Conservation (phyloP, 2,888 invertebrate species). For the Alitta virens region DNA sequence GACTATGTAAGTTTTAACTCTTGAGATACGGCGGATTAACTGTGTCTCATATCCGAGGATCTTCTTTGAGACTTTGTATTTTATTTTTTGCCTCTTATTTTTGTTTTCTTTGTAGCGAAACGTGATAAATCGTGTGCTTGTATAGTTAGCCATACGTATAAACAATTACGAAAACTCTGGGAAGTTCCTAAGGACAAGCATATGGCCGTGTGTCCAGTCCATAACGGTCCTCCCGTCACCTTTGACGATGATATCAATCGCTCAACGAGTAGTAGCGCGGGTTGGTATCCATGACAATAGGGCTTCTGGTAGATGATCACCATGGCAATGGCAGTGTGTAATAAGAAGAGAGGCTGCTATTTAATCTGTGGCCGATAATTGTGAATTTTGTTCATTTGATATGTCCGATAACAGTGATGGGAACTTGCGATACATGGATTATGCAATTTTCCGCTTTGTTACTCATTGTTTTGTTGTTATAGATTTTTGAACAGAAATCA, state of each 20-base stretch:
- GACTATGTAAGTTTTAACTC: background rate
- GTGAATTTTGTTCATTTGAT: too few species aligned
- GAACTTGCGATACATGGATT: too few species aligned
- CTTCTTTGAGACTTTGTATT: background rate
- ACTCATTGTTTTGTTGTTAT: too few species aligned
- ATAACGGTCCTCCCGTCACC: background rate
- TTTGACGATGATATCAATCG: slow-evolving; percentile 30
- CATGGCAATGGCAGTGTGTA: too few species aligned
- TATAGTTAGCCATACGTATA: slow-evolving; percentile 51
- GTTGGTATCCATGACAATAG: slow-evolving; percentile 21
- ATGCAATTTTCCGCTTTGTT: too few species aligned
- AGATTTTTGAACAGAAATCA: too few species aligned
- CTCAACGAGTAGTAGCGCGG: slow-evolving; percentile 33
- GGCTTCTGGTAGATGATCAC: too few species aligned
- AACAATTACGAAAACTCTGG: slow-evolving; percentile 55
- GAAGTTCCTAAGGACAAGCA: slow-evolving; percentile 41
- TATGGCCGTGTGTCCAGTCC: background rate
- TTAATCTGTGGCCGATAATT: too few species aligned
- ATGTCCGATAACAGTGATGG: too few species aligned
- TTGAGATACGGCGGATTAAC: slow-evolving; percentile 4
- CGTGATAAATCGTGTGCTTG: slow-evolving; percentile 33
- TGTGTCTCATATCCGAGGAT: background rate
- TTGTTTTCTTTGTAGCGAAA: slow-evolving; percentile 39
- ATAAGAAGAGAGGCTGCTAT: too few species aligned
- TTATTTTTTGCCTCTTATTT: slow-evolving; percentile 23